Base-by-base conservation (phyloP, 2,888 invertebrate genomes). In the Meganola albula region DNA sequence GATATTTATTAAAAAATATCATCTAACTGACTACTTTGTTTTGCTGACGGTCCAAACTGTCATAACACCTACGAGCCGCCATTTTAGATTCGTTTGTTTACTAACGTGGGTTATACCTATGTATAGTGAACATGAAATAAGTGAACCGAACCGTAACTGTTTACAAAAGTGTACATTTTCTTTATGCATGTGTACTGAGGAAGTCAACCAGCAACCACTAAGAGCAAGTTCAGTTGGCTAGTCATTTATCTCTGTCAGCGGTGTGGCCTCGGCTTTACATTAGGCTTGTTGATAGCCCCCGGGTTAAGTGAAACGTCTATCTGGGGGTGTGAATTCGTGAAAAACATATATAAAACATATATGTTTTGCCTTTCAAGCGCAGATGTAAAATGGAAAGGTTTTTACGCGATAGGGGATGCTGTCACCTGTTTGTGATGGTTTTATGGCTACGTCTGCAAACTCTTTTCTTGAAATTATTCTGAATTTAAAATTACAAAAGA, bases 201-300 rank as follows among this genome's bases (percentile, higher is more conserved):
- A 32, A 51, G 48, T 44, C 42, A 50, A 38, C 34, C 35, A 43
- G 36, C 48, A 48, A 38, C 42, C 48, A 26, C 36, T 54, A 48
- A 54, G 55, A 46, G 52, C 46, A 48, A 51, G 55, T 35, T 29
- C 37, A 50, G 48, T 42, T 46, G 35, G 41, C 35, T 40, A 46
- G 64, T 66, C 63, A 72, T 75, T 69, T 68, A 63, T 75, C 75
- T 71, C 64, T 67, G 75, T 75, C 75, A 63, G 27, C 40, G 53
- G 59, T 59, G 63, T 60, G 66, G 58, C 66, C 59, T 57, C 51
- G 49, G 67, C 68, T 64, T 69, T 67, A 61, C 71, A 64, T 66
- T 63, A 54, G 63, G 63, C 63, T 61, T 55, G 53, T 58, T 64
- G 71, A 72, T 70, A 66, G 62, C 65, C 57, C 47, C 44, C 46